A percentile compares a stretch with the other conserved stretches of the same genome.
Evolutionary conservation across 2,113 vertebrate genomes (phyloP).

Genomic region (Meles meles): DNA sequence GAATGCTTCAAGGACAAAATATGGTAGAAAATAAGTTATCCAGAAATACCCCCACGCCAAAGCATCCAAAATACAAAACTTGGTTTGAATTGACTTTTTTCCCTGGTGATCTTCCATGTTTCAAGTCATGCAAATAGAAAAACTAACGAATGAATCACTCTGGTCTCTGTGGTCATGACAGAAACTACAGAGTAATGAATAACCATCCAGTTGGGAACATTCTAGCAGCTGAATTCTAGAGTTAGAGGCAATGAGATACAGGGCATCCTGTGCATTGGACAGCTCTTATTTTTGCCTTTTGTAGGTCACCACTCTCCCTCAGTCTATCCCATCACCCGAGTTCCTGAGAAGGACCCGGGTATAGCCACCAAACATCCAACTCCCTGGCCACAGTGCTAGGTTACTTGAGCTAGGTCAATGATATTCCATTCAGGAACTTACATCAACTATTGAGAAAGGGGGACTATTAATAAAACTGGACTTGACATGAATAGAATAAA

Average conservation of each 20-base stretch:
- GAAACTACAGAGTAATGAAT: not conserved
- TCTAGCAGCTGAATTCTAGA: not conserved
- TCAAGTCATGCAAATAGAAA: not conserved
- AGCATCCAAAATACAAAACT: not conserved
- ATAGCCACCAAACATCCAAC: not conserved
- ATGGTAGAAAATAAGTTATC: not conserved
- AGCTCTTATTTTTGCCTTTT: not conserved
- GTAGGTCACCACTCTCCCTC: not conserved
- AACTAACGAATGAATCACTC: not conserved
- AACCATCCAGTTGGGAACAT: not conserved
- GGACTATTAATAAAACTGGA: not conserved
- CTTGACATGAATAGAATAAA: not conserved
- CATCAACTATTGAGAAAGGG: not conserved
- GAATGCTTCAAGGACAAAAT: not conserved
- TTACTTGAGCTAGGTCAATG: not conserved
- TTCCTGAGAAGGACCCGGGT: not conserved
- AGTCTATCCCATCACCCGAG: not conserved
- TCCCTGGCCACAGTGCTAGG: not conserved
- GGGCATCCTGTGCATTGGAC: not conserved
- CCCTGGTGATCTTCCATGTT: not conserved
- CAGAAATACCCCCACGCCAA: not conserved
- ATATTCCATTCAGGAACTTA: too few species aligned
- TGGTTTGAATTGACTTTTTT: not conserved
- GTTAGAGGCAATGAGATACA: not conserved
- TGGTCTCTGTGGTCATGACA: not conserved